Evolutionary conservation across 2,888 invertebrate genomes (phyloP), one percentile per base, ranked within the genome.

Genomic region (Drosophila histrio): DNA sequence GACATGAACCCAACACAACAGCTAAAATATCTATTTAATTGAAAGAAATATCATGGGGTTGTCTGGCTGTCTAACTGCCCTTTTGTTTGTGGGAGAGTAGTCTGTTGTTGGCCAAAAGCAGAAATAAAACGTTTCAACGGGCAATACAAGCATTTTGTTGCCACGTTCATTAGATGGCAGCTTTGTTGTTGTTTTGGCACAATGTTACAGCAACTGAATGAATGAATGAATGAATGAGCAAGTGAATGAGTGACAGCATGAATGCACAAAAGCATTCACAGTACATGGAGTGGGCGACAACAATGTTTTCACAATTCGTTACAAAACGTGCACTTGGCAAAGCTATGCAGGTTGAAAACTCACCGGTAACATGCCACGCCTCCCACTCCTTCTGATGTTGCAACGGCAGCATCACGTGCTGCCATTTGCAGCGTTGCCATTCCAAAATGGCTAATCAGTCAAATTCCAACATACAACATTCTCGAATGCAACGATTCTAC

Each of bases 121-220:
- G 61, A 70, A 62, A 71, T 65, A 63, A 77, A 80, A 77, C 53
- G 54, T 54, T 67, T 47, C 64, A 47, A 24, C 24, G 44, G 44
- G 63, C 46, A 70, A 50, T 59, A 43, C 19, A 17, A 60, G 41
- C 36, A 43, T 59, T 59, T 68, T 72, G 77, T 59, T 77, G 83
- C 70, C 71, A 73, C 58, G 67, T 88, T 85, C 79, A 85, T 85
- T 85, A 85, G 87, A 70, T 56, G 73, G 38, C n/a, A 7, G 66
- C 44, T 68, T 65, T 63, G 66, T 72, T 79, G 86, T 59, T 77
- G 72, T n/a, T 39, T 7, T 15, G 34, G 15, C 32, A 85, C 88
- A 85, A 84, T 88, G 88, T 85, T 87, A 74, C 85, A 54, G 50
- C 85, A 81, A 84, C 80, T 80, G 87, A 87, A 72, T 80, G 83